These are phyloP conservation scores for Crematogaster levior DNA, from an alignment of 2,888 invertebrate genomes.

Conservation along the genomic window DNA sequence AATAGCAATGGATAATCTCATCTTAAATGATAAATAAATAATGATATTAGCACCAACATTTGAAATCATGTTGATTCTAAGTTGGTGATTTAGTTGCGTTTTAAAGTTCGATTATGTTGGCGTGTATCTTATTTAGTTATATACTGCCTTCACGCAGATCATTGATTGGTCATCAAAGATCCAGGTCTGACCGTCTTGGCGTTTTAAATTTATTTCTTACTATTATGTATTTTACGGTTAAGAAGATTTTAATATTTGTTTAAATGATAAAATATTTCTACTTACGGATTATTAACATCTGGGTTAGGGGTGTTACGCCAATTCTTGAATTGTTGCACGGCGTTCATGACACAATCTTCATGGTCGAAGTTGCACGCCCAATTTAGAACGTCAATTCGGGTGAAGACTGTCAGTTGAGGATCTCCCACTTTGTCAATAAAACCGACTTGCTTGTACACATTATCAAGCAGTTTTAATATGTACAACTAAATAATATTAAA, in stretches of 20 bases:
- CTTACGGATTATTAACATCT: constrained; percentile 91
- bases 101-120: too few relatives aligned
- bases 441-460: constrained; percentile 90
- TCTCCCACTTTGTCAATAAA: constrained; percentile 89
- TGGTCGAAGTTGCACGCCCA: constrained; percentile 93
- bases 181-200: too few relatives aligned
- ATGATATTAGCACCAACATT: too few relatives aligned
- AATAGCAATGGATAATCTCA: constrained; percentile 1
- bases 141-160: too few relatives aligned
- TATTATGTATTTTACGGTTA: too few relatives aligned
- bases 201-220: too few relatives aligned
- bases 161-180: too few relatives aligned
- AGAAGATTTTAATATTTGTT: too few relatives aligned
- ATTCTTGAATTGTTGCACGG: constrained; percentile 90
- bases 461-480: constrained; percentile 88
- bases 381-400: constrained; percentile 90
- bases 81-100: too few relatives aligned
- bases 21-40: neutral
- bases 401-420: constrained; percentile 90
- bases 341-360: constrained; percentile 91
- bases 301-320: constrained; percentile 92
- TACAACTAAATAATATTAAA: constrained; percentile 87
- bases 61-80: too few relatives aligned
- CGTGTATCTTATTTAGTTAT: too few relatives aligned
- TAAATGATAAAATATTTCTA: constrained; percentile 53